Percentiles rank a stretch among this genome's conserved stretches.
phyloP scores from a whole-genome alignment of 2,888 invertebrate genomes.

The Acleris emargana region DNA sequence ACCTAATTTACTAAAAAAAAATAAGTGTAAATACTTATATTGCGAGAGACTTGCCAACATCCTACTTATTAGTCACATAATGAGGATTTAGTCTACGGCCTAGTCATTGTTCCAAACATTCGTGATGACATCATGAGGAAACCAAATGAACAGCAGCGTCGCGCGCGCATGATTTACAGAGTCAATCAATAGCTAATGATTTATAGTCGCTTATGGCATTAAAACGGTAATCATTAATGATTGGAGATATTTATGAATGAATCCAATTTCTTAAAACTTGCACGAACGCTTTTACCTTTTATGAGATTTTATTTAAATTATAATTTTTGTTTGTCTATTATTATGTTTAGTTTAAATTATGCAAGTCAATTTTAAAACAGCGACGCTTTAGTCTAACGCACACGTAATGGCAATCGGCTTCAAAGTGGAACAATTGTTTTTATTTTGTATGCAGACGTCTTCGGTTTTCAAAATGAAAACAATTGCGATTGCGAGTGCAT shows the following conservation, averaged over 20 bases:
- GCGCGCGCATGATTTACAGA: conserved; percentile 10
- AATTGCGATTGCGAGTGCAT: no score
- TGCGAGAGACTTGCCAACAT: neutral
- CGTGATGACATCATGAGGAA: conserved; percentile 48
- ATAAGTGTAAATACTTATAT: neutral
- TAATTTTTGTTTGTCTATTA: no score
- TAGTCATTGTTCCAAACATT: conserved; percentile 22
- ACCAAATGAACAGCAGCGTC: conserved; percentile 25
- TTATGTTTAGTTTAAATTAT: no score
- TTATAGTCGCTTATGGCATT: conserved; percentile 1
- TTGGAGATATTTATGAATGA: neutral
- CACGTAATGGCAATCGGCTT: no score
- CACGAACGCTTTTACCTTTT: no score
- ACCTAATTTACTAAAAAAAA: no score
- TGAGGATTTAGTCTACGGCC: conserved; percentile 18
- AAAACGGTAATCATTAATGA: neutral
- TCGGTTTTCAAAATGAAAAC: no score
- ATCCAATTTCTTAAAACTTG: neutral
- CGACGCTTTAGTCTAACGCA: no score
- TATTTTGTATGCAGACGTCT: no score
- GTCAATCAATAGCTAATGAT: conserved; percentile 8
- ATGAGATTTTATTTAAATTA: no score
- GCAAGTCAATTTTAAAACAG: no score
- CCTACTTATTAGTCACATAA: conserved; percentile 23
- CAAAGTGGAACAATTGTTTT: no score